Evolutionary conservation across 2,113 vertebrate genomes (phyloP).

Genomic region (Atherinomorus stipes): DNA sequence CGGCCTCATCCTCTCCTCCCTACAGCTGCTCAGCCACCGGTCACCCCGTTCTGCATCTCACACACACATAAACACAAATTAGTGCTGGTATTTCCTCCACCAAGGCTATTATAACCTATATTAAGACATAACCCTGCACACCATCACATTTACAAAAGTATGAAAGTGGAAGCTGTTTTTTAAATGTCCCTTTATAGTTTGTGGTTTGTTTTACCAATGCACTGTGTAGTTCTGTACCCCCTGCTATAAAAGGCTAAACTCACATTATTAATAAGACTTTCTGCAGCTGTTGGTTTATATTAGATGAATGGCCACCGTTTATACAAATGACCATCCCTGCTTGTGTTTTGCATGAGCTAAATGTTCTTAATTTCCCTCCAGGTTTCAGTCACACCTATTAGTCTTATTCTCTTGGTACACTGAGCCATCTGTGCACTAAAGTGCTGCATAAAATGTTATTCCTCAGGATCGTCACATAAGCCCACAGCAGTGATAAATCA

Average conservation of each 20-base stretch:
- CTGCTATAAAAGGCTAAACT: too few species aligned
- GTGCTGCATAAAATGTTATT: too few species aligned
- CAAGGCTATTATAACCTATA: not conserved
- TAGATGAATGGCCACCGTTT: too few species aligned
- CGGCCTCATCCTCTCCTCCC: constrained; percentile 28
- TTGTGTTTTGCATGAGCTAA: not conserved
- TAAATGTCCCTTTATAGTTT: not conserved
- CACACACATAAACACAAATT: constrained; percentile 22
- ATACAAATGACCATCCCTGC: not conserved
- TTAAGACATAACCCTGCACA: not conserved
- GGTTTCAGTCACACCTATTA: not conserved
- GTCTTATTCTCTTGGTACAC: not conserved
- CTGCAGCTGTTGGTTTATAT: too few species aligned
- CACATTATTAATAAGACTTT: too few species aligned
- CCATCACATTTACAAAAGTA: not conserved
- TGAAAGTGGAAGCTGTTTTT: not conserved
- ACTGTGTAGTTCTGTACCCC: too few species aligned
- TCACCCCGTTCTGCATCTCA: not conserved
- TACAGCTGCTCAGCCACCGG: constrained; percentile 54
- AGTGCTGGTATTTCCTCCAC: constrained; percentile 8
- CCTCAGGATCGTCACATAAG: not conserved
- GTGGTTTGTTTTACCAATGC: not conserved
- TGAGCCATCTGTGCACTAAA: not conserved
- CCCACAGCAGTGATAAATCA: not conserved
- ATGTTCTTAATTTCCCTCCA: not conserved